Base-by-base conservation (phyloP, 1,140 invertebrate genomes). In the Aphaenogaster ashmeadi region DNA sequence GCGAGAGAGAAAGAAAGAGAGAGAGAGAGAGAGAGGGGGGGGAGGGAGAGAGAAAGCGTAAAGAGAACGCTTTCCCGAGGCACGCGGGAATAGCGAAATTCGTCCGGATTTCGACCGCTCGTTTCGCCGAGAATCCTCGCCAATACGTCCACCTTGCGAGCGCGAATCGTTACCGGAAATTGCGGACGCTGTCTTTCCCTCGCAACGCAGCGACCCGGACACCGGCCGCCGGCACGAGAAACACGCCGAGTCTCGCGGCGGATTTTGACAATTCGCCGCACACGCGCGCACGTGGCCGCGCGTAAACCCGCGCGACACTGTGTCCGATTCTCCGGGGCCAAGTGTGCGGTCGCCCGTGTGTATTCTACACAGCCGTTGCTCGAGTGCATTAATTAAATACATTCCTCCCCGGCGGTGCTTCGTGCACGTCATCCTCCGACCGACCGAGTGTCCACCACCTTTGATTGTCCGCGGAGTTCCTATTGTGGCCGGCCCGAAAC, bases 371-470 rank as follows among this genome's bases (percentile, higher is more conserved):
- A 62, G 38, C 7, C 58, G 54, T 52, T 60, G 60, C 38, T 60
- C 52, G 77, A 80, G 62, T 88, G 58, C 75, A 88, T 91, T 90
- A 91, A 91, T 91, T 91, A 91, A 89, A 91, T 89, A 89, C 81
- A 88, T 85, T 88, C 58, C 47, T 50, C 38, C 18, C 41, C 36
- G 11, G 36, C 38, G 60, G 50, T 78, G 50, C 8, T 69, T 44
- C 60, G 74, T 64, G 41, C 21, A 21, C 50, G 66, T 41, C 62
- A 79, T 67, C 41, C 11, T 58, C 67, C 13, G 18, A 60, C 58
- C 79, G 36, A 33, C 60, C 89, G 41, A 88, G 58, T 47, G 44
- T 72, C 60, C 64, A 38, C 52, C 83, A 89, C 89, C 89, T 91
- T 91, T 88, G 90, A 91, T 91, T 91, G 89, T 89, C 78, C 90